Evolutionary conservation across 2,797 vertebrate genomes (phyloP).

Genomic region (Gallinago stenura): DNA sequence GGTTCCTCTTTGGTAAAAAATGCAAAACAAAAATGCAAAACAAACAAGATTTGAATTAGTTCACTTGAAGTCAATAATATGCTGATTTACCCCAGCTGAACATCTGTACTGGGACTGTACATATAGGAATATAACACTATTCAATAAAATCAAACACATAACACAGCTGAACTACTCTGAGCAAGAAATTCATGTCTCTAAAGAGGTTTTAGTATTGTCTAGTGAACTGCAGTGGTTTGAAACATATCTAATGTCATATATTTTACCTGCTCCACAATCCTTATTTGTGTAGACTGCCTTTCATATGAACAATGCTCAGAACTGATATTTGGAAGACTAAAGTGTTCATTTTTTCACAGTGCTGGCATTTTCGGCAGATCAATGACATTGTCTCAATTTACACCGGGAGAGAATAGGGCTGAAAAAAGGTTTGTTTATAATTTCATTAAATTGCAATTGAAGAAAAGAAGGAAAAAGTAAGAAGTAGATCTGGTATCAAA

Average conservation of each 20-base stretch:
- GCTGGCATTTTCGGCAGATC: neutral
- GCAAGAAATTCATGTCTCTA: neutral
- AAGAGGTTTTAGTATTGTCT: neutral
- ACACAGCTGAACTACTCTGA: neutral
- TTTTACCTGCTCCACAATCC: neutral
- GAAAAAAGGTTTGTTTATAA: neutral
- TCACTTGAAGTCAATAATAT: slow-evolving; percentile 14
- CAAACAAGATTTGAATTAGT: neutral
- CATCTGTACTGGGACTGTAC: neutral
- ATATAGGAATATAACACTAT: neutral
- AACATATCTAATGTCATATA: neutral
- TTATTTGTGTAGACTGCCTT: neutral
- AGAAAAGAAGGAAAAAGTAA: neutral
- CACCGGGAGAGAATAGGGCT: accelerated
- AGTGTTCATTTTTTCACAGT: neutral
- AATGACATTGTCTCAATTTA: neutral
- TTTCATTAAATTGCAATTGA: neutral
- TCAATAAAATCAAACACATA: neutral
- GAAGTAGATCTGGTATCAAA: neutral
- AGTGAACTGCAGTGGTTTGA: neutral
- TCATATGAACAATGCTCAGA: neutral
- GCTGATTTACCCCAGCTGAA: neutral
- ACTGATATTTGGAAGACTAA: neutral
- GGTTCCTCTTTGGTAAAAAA: neutral
- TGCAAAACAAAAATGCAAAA: neutral